These are phyloP conservation scores for Microplitis deprimator DNA, from an alignment of 2,888 invertebrate genomes.

Conservation along the genomic window DNA sequence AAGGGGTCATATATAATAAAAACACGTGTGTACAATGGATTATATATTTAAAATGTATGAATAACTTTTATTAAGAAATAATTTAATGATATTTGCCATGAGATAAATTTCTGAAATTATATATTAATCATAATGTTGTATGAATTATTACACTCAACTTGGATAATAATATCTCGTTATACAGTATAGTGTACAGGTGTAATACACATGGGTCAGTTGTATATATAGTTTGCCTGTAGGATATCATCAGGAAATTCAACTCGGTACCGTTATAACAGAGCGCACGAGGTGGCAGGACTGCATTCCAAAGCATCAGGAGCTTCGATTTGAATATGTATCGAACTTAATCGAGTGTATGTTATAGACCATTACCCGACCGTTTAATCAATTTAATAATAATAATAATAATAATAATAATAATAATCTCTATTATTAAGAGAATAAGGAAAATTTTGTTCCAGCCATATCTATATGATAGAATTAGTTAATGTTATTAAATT, in stretches of 20 bases:
- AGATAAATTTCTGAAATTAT: background rate
- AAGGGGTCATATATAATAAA: too few species aligned
- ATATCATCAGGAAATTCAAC: slow-evolving; percentile 50
- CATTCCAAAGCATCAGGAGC: slow-evolving; percentile 56
- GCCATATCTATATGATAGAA: too few species aligned
- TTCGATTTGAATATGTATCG: slow-evolving; percentile 49
- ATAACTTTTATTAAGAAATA: too few species aligned
- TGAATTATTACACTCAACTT: background rate
- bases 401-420: background rate
- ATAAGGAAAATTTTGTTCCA: too few species aligned
- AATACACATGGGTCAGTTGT: slow-evolving; percentile 40
- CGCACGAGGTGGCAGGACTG: slow-evolving; percentile 59
- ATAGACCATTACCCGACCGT: slow-evolving; percentile 3
- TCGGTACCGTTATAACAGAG: slow-evolving; percentile 62
- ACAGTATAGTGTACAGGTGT: slow-evolving; percentile 36
- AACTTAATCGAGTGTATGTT: slow-evolving; percentile 27
- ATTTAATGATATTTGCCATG: too few species aligned
- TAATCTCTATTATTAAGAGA: background rate
- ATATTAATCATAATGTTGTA: slow-evolving; percentile 1
- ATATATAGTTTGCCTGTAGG: slow-evolving; percentile 52
- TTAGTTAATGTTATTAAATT: too few species aligned
- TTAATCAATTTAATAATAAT: background rate
- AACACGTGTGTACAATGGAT: too few species aligned
- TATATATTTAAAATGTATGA: too few species aligned
- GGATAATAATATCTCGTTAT: slow-evolving; percentile 40